Evolutionary conservation across 2,797 vertebrate genomes (phyloP).

Genomic region (Gymnothorax javanicus): DNA sequence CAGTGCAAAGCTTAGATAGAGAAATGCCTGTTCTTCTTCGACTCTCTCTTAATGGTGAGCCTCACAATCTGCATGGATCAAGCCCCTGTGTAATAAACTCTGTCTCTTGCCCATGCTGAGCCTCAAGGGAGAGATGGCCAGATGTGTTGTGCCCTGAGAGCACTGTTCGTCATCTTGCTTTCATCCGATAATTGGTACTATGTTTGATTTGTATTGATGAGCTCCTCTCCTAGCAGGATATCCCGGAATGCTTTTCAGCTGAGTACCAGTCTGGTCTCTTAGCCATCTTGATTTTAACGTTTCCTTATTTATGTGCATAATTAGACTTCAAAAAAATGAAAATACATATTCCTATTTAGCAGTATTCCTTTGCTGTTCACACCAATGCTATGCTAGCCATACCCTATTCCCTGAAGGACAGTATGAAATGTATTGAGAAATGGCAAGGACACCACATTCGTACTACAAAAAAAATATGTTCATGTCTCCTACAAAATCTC

Average conservation of each 20-base stretch:
- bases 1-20: neutral
- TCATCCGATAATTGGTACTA: neutral
- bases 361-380: neutral
- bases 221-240: neutral
- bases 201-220: neutral
- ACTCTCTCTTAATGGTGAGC: neutral
- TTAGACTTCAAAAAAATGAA: neutral
- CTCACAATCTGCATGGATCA: neutral
- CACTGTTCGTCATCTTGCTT: neutral
- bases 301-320: neutral
- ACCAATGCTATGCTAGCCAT: neutral
- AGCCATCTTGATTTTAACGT: neutral
- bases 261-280: neutral
- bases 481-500: neutral
- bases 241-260: neutral
- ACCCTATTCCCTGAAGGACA: neutral
- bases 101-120: neutral
- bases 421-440: neutral
- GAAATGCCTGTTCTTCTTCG: neutral
- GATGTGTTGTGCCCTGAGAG: neutral
- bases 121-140: neutral
- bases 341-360: neutral
- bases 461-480: neutral
- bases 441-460: neutral
- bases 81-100: neutral